A percentile compares a stretch with the other conserved stretches of the same genome.
Conservation (phyloP, 2,797 vertebrate species). For the Spinibarbus caldwelli region DNA sequence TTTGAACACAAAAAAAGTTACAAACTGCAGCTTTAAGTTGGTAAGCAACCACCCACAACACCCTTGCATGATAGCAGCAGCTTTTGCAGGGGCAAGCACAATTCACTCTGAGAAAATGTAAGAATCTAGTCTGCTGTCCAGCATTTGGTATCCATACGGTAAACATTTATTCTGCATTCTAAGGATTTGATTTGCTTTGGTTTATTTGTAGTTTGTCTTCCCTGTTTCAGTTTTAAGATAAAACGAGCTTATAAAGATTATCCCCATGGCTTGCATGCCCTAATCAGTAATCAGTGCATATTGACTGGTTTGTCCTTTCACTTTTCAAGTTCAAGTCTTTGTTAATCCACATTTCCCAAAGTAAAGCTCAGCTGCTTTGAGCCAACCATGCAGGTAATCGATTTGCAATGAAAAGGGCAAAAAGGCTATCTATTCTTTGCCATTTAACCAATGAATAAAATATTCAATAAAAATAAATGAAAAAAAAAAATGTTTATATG, state of each 20-base stretch:
- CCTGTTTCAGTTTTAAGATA: slow-evolving; percentile 80
- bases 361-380: slow-evolving; percentile 67
- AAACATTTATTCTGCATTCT: slow-evolving; percentile 66
- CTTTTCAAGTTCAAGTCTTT: slow-evolving; percentile 84
- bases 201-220: slow-evolving; percentile 71
- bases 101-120: neutral
- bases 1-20: too few species aligned
- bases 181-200: slow-evolving; percentile 66
- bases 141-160: neutral
- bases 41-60: neutral
- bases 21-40: too few species aligned
- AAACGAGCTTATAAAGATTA: slow-evolving; percentile 87
- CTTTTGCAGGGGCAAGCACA: neutral
- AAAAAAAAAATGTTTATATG: too few species aligned
- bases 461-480: slow-evolving; percentile 33
- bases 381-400: slow-evolving; percentile 68
- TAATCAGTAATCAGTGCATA: slow-evolving; percentile 88
- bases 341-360: slow-evolving; percentile 80
- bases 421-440: neutral
- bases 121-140: neutral
- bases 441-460: slow-evolving; percentile 36
- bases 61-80: neutral
- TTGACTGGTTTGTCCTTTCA: slow-evolving; percentile 86
- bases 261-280: slow-evolving; percentile 85
- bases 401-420: slow-evolving; percentile 19